These are phyloP conservation scores for Drosophila quinaria DNA, from an alignment of 2,888 invertebrate genomes.

Conservation along the genomic window DNA sequence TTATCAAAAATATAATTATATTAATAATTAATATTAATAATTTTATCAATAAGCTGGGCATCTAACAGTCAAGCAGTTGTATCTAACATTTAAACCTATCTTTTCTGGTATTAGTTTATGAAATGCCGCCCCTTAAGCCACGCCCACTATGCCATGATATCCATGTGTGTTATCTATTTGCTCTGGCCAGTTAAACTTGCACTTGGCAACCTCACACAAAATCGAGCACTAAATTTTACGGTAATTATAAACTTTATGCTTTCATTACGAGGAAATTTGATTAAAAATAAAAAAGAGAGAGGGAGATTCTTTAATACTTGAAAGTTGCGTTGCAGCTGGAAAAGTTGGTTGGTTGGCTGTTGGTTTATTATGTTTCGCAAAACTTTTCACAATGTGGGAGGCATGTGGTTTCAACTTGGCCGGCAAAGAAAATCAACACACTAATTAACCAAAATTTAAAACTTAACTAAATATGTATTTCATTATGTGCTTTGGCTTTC, in stretches of 20 bases:
- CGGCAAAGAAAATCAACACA: conserved; percentile 51
- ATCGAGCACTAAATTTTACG: conserved; percentile 71
- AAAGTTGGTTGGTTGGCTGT: background rate
- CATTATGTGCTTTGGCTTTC: conserved; percentile 47
- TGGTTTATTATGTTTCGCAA: conserved; percentile 25
- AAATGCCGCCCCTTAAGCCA: conserved; percentile 40
- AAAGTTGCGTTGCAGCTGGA: conserved; percentile 13
- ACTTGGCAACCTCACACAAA: conserved; percentile 32
- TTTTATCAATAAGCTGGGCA: too few relatives aligned
- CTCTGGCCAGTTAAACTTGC: conserved; percentile 39
- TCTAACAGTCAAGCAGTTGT: background rate
- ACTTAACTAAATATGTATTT: conserved; percentile 74
- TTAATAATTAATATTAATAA: too few relatives aligned
- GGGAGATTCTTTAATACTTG: conserved; percentile 35
- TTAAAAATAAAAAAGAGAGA: conserved; percentile 37
- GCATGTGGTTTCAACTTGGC: conserved; percentile 46
- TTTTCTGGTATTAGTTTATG: conserved; percentile 59
- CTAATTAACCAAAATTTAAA: conserved; percentile 76
- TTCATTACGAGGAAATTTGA: conserved; percentile 60
- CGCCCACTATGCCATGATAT: too few relatives aligned
- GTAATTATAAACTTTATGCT: conserved; percentile 77
- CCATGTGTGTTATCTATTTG: conserved; percentile 30
- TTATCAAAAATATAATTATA: too few relatives aligned
- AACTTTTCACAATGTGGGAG: conserved; percentile 19
- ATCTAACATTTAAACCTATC: background rate